Conservation (phyloP, 1,140 invertebrate species). For the Dendroctonus ponderosae region DNA sequence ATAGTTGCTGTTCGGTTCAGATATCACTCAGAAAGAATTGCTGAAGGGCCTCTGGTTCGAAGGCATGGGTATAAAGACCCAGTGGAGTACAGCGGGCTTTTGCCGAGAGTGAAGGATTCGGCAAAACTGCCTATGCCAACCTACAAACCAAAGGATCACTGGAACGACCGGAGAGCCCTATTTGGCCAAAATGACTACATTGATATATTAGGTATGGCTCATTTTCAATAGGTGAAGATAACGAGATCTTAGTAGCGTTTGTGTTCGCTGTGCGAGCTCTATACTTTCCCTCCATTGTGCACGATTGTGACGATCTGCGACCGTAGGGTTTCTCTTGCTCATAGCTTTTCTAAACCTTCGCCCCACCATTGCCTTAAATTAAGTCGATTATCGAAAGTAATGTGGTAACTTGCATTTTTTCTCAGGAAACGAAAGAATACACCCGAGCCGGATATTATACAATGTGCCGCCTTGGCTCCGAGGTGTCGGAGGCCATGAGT, state of each 20-base stretch:
- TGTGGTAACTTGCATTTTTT: too few relatives aligned
- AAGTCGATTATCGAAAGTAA: background rate
- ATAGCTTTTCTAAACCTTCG: too few relatives aligned
- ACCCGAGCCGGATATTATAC: constrained; percentile 80
- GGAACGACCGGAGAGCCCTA: constrained; percentile 73
- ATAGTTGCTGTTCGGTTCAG: constrained; percentile 56
- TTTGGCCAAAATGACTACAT: constrained; percentile 98
- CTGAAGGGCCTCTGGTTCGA: constrained; percentile 59
- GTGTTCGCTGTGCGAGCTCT: too few relatives aligned
- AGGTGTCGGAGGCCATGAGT: constrained; percentile 86
- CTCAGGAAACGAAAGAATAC: constrained; percentile 70
- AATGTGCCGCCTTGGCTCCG: constrained; percentile 82
- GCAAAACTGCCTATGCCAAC: constrained; percentile 63
- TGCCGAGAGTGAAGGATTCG: constrained; percentile 61
- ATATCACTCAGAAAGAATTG: constrained; percentile 68
- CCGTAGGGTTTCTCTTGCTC: too few relatives aligned
- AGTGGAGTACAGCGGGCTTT: constrained; percentile 63
- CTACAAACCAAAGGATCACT: constrained; percentile 71
- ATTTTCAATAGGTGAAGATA: constrained; percentile 1
- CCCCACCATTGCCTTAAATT: background rate
- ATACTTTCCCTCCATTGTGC: too few relatives aligned
- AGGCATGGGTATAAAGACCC: constrained; percentile 71
- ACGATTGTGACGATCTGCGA: too few relatives aligned
- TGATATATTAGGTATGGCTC: constrained; percentile 78
- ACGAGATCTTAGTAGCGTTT: too few relatives aligned